Base-by-base conservation (phyloP, 1,140 invertebrate species). In the Caligus rogercresseyi region DNA sequence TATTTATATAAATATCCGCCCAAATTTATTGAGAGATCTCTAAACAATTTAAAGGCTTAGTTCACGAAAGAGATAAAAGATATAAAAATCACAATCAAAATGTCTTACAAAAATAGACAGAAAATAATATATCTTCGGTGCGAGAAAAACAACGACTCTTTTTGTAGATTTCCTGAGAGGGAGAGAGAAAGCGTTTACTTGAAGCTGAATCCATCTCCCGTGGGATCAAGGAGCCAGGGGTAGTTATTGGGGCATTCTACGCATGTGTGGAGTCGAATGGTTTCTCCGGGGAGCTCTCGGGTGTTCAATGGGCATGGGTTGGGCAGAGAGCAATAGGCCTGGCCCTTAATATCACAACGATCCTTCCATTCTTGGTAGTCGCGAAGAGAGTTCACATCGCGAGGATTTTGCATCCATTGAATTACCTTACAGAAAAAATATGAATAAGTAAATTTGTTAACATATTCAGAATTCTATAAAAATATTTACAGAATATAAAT, bases 371-470 rank as follows among this genome's bases (percentile, higher is more conserved):
- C 87, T 70, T 85, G 82, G 80, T 93, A 93, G 70, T 93, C 89
- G 68, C 87, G 79, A 31, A 94, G 78, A 14, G 80, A 81, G 14
- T 85, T 83, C 53, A 92, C 69, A 72, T 93, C 87, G 1, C 87
- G 92, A 51, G 92, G 92, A 66, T 86, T 88, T 75, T 93, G 89
- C 88, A 95, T 94, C 91, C 91, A 96, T 75, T 94, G 89, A 69
- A 96, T 87, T 3, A 94, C 89, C 78, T 84, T 67, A 25, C 64
- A 23, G 11, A 72, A 69, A 26, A 2, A 13, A 23, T 19, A 25
- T 60, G 13, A 14, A 14, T 51, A 51, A 14, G n/a, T n/a, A 14
- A 13, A 51, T n/a, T 51, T n/a, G n/a, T n/a, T 14, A 13, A n/a
- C 43, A 51, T 51, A 14, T 13, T 13, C 18, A 14, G 43, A 14